Evolutionary conservation across 1,140 invertebrate species (phyloP).

Genomic region (Apis laboriosa): DNA sequence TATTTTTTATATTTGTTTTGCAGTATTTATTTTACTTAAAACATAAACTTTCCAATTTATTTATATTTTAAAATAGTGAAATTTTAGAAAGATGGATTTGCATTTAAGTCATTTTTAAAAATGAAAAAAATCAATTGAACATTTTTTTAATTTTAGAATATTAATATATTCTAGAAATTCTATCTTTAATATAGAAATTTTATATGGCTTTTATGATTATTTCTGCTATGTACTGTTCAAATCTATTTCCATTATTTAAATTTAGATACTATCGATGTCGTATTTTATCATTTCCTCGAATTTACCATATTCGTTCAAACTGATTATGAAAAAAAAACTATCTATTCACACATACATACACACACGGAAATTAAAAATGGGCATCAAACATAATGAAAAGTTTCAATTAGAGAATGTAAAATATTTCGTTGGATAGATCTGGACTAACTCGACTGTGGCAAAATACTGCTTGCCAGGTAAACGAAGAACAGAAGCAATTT

Average conservation of each 20-base stretch:
- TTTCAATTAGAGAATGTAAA: conserved; percentile 6
- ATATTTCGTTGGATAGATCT: background rate
- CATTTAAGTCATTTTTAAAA: too few relatives aligned
- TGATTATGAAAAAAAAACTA: background rate
- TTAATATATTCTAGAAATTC: too few relatives aligned
- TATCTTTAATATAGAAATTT: too few relatives aligned
- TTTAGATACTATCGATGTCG: background rate
- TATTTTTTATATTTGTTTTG: background rate
- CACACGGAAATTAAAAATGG: background rate
- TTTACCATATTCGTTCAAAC: too few relatives aligned
- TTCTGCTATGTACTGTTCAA: too few relatives aligned
- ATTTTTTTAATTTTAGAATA: too few relatives aligned
- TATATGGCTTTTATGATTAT: too few relatives aligned
- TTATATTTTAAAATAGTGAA: too few relatives aligned
- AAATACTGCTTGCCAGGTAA: background rate
- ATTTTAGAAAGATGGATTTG: too few relatives aligned
- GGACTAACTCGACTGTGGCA: background rate
- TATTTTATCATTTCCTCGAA: background rate
- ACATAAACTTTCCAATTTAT: background rate
- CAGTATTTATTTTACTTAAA: background rate
- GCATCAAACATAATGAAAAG: background rate
- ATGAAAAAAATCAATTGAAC: too few relatives aligned
- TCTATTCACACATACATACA: background rate
- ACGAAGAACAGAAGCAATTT: background rate
- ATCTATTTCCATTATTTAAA: background rate